A percentile compares a stretch with the other conserved stretches of the same genome.
Evolutionary conservation across 2,797 vertebrate species (phyloP).

Genomic region (Phaenicophaeus curvirostris): DNA sequence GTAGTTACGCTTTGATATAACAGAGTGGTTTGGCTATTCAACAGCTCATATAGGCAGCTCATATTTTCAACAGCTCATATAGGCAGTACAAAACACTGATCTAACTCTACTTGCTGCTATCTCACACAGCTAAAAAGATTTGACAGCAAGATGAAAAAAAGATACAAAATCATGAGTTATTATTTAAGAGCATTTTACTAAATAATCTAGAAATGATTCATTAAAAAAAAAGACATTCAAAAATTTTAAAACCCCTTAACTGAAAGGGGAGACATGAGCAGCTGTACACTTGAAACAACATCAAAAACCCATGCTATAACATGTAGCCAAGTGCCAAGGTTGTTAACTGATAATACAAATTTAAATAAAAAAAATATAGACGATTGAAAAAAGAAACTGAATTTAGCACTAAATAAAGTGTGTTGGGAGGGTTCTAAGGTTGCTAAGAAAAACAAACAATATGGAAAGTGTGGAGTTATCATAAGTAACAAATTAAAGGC

Average conservation of each 20-base stretch:
- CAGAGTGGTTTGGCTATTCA: not conserved
- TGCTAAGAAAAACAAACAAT: not conserved
- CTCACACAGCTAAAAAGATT: not conserved
- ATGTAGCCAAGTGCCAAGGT: not conserved
- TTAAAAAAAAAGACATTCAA: not conserved
- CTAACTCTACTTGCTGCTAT: not conserved
- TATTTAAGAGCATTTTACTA: not conserved
- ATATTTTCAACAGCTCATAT: not conserved
- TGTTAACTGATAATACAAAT: not conserved
- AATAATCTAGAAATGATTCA: not conserved
- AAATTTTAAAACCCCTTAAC: not conserved
- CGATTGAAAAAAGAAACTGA: rapidly evolving
- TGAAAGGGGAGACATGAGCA: not conserved
- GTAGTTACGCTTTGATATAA: not conserved
- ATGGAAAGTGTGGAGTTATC: not conserved
- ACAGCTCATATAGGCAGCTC: not conserved
- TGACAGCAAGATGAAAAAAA: not conserved
- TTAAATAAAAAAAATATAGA: not conserved
- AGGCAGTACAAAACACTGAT: not conserved
- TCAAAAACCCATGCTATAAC: not conserved
- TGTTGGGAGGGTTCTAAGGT: not conserved
- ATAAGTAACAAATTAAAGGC: not conserved
- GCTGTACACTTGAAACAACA: not conserved
- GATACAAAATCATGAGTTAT: not conserved
- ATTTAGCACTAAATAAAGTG: not conserved